phyloP scores from a whole-genome alignment of 2,113 vertebrate genomes.

The Crotalus tigris region DNA sequence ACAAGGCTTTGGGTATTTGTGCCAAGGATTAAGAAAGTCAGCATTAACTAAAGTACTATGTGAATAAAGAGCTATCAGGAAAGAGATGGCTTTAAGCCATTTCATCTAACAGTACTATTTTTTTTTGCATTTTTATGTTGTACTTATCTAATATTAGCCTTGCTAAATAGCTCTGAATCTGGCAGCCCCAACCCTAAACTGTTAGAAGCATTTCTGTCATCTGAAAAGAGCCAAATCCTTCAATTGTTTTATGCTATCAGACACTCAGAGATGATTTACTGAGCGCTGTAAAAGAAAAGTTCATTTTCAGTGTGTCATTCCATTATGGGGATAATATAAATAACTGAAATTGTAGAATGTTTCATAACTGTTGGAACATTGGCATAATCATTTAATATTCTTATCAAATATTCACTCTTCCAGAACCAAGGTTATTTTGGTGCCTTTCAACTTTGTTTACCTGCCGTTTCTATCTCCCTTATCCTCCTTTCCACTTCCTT shows the following conservation, averaged over 20 bases:
- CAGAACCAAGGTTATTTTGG: constrained; percentile 7
- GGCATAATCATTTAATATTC: constrained; percentile 15
- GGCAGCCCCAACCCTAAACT: neutral
- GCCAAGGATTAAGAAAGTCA: neutral
- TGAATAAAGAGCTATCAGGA: neutral
- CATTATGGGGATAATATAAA: constrained; percentile 34
- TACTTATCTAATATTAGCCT: neutral
- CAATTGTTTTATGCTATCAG: constrained; percentile 8
- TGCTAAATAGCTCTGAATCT: neutral
- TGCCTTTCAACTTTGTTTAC: constrained; percentile 23
- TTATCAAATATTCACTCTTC: constrained; percentile 20
- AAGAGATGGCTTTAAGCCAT: neutral
- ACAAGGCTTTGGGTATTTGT: neutral
- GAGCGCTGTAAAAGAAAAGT: constrained; percentile 19
- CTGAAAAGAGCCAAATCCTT: constrained; percentile 23
- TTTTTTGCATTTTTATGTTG: neutral
- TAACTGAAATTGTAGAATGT: constrained; percentile 40
- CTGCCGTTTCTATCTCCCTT: constrained; percentile 27
- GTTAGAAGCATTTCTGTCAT: neutral
- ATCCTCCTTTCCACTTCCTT: constrained; percentile 24
- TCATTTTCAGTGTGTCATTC: constrained; percentile 9
- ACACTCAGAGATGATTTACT: constrained; percentile 16
- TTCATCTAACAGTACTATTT: neutral
- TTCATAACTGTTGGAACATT: constrained; percentile 23
- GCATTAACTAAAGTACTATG: neutral